Percentiles rank a stretch among this genome's conserved stretches.
Conservation (phyloP, 2,797 vertebrate genomes). For the Phalanger gymnotis region DNA sequence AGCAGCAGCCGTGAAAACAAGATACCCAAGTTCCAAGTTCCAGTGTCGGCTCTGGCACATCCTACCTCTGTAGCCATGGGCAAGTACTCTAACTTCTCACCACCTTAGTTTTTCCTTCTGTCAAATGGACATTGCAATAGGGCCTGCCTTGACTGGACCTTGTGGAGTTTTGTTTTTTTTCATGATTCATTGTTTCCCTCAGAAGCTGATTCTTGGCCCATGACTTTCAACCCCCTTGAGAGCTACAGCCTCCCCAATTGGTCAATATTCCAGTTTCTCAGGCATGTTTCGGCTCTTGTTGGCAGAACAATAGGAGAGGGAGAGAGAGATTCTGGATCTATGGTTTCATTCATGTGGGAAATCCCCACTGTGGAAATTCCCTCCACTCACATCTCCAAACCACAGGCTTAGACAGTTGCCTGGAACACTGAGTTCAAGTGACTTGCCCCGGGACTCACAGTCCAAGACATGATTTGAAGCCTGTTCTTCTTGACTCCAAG, state of each 20-base stretch:
- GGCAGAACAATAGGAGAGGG: neutral
- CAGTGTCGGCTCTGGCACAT: too few relatives aligned
- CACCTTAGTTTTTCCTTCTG: too few relatives aligned
- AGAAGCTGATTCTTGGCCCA: too few relatives aligned
- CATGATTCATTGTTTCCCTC: too few relatives aligned
- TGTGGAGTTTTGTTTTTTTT: too few relatives aligned
- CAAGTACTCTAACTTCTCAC: too few relatives aligned
- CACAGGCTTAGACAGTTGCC: neutral
- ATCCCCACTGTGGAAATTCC: neutral
- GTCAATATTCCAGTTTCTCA: neutral
- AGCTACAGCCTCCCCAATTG: neutral
- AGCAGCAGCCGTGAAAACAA: too few relatives aligned
- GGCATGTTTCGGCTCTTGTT: neutral
- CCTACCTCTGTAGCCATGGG: too few relatives aligned
- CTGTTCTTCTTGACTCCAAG: neutral
- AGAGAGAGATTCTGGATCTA: neutral
- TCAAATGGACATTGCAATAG: too few relatives aligned
- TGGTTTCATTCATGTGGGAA: neutral
- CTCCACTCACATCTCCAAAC: neutral
- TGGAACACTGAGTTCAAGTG: neutral
- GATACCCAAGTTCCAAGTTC: too few relatives aligned
- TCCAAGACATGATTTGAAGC: neutral
- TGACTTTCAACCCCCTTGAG: too few relatives aligned
- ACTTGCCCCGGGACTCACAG: neutral
- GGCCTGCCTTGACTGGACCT: too few relatives aligned